Conservation (phyloP, 2,797 vertebrate species). For the Gymnoscopelus microlampas region DNA sequence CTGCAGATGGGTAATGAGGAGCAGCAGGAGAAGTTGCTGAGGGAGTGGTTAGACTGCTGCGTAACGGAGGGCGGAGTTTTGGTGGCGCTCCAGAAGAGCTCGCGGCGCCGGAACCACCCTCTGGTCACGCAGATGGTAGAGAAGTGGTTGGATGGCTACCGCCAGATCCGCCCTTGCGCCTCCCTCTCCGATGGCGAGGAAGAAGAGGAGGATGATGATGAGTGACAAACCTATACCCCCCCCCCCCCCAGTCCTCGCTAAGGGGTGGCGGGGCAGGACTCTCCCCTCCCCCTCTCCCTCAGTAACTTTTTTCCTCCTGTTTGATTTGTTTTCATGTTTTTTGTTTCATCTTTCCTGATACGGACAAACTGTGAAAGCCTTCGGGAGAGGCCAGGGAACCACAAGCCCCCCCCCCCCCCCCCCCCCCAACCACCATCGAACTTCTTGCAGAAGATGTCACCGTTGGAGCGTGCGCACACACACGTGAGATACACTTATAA, state of each 20-base stretch:
- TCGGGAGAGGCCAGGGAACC: conserved; percentile 63
- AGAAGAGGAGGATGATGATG: conserved; percentile 94
- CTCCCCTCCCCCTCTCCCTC: conserved; percentile 29
- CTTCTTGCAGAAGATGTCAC: conserved; percentile 45
- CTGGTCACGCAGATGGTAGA: conserved; percentile 93
- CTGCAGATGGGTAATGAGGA: conserved; percentile 90
- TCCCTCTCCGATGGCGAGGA: conserved; percentile 91
- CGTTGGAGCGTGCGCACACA: conserved; percentile 20
- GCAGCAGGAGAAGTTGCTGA: conserved; percentile 91
- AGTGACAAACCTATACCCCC: conserved; percentile 47
- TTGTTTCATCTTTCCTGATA: conserved; percentile 59
- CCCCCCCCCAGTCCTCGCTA: not conserved
- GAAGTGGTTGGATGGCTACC: conserved; percentile 91
- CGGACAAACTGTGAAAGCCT: conserved; percentile 76
- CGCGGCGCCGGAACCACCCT: conserved; percentile 86
- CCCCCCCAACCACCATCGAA: conserved; percentile 16
- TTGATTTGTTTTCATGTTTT: conserved; percentile 22
- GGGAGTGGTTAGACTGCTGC: conserved; percentile 98
- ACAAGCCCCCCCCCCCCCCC: conserved; percentile 26
- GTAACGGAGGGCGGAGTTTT: conserved; percentile 95
- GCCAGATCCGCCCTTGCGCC: conserved; percentile 88
- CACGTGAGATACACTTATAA: conserved; percentile 15
- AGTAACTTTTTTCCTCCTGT: not conserved
- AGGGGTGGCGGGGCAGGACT: conserved; percentile 35
- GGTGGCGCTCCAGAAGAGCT: conserved; percentile 92